Evolutionary conservation across 2,888 invertebrate species (phyloP).

Genomic region (Drosophila demipolita): DNA sequence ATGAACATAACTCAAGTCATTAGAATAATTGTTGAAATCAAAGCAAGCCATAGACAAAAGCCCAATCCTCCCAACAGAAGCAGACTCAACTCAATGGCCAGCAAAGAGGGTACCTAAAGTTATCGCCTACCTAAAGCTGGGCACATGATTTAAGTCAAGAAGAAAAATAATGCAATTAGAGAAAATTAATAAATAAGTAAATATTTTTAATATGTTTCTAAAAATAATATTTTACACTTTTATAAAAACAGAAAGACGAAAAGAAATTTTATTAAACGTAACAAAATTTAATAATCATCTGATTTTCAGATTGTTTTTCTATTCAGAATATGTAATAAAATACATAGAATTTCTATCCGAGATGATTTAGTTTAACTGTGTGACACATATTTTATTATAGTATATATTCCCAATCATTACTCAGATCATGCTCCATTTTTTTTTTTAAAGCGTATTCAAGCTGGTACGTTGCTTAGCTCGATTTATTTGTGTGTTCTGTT

Average conservation of each 20-base stretch:
- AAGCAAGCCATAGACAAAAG: slow-evolving; percentile 43
- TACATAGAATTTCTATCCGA: not conserved
- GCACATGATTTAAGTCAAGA: slow-evolving; percentile 17
- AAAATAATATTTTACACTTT: not conserved
- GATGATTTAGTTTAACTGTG: not conserved
- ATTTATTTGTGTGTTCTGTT: slow-evolving; percentile 10
- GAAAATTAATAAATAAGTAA: not conserved
- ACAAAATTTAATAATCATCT: not conserved
- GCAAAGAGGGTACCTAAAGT: slow-evolving; percentile 4
- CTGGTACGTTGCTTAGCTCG: not conserved
- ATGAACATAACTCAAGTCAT: slow-evolving; percentile 63
- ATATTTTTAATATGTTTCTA: not conserved
- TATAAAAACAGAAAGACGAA: not conserved
- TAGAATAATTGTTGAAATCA: slow-evolving; percentile 71
- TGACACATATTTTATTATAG: not conserved
- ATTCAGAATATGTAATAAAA: not conserved
- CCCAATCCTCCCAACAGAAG: not conserved
- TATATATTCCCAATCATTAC: not conserved
- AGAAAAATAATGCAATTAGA: not conserved
- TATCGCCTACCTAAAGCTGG: slow-evolving; percentile 3
- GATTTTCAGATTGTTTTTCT: not conserved
- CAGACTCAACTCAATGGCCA: slow-evolving; percentile 11
- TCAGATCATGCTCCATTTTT: not conserved
- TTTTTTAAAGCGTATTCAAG: slow-evolving; percentile 1
- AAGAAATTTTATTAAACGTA: not conserved